Conservation (phyloP, 2,888 invertebrate genomes). For the Andrena minutula region DNA sequence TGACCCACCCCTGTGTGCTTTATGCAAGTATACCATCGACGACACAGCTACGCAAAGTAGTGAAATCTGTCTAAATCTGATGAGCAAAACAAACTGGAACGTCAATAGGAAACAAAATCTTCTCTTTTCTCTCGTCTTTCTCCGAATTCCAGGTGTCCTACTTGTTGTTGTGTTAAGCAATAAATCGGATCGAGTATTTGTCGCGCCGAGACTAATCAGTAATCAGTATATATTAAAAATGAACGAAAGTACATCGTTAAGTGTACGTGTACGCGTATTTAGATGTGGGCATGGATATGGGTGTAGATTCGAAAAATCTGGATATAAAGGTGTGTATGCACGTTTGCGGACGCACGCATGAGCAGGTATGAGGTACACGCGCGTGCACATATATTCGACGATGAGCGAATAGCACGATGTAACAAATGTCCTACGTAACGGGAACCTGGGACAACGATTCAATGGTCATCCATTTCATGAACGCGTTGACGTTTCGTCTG, state of each 20-base stretch:
- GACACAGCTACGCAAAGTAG: conserved; percentile 25
- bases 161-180: conserved; percentile 40
- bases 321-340: conserved; percentile 40
- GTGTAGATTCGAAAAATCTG: conserved; percentile 43
- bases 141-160: conserved; percentile 14
- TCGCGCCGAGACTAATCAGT: conserved; percentile 65
- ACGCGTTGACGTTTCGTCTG: conserved; percentile 82
- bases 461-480: conserved; percentile 83
- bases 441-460: conserved; percentile 77
- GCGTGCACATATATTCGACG: conserved; percentile 73
- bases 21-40: conserved; percentile 11
- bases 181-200: conserved; percentile 54
- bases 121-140: conserved; percentile 3
- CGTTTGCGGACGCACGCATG: conserved; percentile 29
- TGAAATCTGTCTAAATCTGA: conserved; percentile 16
- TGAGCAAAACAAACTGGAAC: conserved; percentile 36
- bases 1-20: conserved; percentile 1
- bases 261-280: conserved; percentile 46
- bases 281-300: conserved; percentile 41
- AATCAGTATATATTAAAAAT: conserved; percentile 66
- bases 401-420: conserved; percentile 79
- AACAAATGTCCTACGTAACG: conserved; percentile 82
- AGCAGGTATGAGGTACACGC: conserved; percentile 51
- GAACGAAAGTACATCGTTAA: conserved; percentile 64
- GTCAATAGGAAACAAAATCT: conserved; percentile 22